phyloP scores from a whole-genome alignment of 2,113 vertebrate genomes.

The Saiga tatarica region DNA sequence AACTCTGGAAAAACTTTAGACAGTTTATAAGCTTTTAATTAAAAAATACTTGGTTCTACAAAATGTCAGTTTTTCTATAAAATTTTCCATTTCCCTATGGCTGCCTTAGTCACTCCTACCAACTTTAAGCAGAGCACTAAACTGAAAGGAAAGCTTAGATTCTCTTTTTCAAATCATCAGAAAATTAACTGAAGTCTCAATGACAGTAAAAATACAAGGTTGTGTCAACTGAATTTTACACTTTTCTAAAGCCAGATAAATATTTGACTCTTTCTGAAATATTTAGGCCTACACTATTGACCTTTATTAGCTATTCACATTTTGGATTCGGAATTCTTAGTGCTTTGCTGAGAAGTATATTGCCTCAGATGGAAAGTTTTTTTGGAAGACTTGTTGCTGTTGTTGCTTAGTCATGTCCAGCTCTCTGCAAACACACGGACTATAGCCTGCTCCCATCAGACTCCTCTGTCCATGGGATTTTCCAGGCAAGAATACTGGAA shows the following conservation, averaged over 20 bases:
- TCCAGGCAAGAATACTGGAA: not conserved
- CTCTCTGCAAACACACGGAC: accelerated
- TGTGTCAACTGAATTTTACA: not conserved
- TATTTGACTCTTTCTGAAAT: not conserved
- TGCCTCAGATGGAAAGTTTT: not conserved
- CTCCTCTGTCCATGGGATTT: not conserved
- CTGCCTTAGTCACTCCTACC: not conserved
- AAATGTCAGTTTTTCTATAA: not conserved
- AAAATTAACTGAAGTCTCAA: not conserved
- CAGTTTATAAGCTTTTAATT: not conserved
- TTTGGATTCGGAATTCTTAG: not conserved
- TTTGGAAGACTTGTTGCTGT: not conserved
- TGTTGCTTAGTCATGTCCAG: not conserved
- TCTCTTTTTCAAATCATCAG: not conserved
- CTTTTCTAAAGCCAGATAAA: not conserved
- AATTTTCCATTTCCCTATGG: not conserved
- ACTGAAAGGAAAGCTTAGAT: not conserved
- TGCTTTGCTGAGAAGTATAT: not conserved
- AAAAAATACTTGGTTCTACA: not conserved
- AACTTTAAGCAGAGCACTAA: not conserved
- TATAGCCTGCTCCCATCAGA: not conserved
- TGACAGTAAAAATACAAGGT: not conserved
- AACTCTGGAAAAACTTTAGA: not conserved
- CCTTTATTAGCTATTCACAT: not conserved
- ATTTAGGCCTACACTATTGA: not conserved